Conservation (phyloP, 2,888 invertebrate species). For the Dicyrtomina minuta region DNA sequence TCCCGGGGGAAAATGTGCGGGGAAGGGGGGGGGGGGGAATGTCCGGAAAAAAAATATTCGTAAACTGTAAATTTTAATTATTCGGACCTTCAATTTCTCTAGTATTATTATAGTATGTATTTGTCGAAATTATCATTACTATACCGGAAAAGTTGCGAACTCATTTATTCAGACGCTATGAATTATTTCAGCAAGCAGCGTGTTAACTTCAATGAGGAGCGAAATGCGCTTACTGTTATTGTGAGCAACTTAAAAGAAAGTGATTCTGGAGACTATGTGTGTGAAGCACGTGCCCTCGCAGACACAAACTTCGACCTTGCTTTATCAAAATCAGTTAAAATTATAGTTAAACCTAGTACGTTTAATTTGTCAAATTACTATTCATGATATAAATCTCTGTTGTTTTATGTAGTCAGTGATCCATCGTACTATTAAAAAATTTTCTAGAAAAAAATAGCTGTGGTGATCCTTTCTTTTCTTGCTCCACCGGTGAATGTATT, state of each 20-base stretch:
- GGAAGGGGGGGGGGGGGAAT: too few relatives aligned
- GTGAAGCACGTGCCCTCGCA: slow-evolving; percentile 33
- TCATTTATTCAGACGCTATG: too few relatives aligned
- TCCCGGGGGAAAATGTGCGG: too few relatives aligned
- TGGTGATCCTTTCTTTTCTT: slow-evolving; percentile 55
- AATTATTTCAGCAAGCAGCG: slow-evolving; percentile 40
- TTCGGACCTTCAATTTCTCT: too few relatives aligned
- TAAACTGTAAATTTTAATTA: too few relatives aligned
- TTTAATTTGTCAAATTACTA: background rate
- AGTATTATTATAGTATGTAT: too few relatives aligned
- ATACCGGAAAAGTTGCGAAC: too few relatives aligned
- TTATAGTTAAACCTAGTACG: slow-evolving; percentile 45
- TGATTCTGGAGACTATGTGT: slow-evolving; percentile 43
- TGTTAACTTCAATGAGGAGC: slow-evolving; percentile 34
- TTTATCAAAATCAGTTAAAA: slow-evolving; percentile 33
- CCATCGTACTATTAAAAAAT: background rate
- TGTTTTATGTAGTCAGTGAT: background rate
- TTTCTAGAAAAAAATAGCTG: slow-evolving; percentile 52
- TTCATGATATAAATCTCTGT: background rate
- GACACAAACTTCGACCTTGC: slow-evolving; percentile 23
- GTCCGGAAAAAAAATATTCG: too few relatives aligned
- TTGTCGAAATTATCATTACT: too few relatives aligned
- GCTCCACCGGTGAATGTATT: slow-evolving; percentile 58
- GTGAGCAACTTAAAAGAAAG: slow-evolving; percentile 42
- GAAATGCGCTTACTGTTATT: slow-evolving; percentile 36